phyloP scores from a whole-genome alignment of 2,113 vertebrate species.

The Elaphurus davidianus region DNA sequence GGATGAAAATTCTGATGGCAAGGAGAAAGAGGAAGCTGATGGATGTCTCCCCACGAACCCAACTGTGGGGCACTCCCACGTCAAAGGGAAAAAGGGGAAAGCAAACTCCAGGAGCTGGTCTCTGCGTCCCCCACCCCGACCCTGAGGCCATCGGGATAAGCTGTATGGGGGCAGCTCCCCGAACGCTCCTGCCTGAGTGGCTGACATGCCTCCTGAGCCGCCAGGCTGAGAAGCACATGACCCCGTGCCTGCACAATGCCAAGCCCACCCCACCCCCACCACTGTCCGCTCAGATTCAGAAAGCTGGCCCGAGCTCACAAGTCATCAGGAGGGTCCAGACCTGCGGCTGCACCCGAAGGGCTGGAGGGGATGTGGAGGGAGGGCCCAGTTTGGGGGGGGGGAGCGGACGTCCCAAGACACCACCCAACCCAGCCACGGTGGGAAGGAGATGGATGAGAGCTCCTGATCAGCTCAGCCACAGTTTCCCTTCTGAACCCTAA shows the following conservation, averaged over 20 bases:
- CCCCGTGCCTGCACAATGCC: background rate
- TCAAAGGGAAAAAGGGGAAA: background rate
- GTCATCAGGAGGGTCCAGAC: background rate
- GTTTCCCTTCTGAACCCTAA: background rate
- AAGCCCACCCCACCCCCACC: background rate
- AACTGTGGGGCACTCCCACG: background rate
- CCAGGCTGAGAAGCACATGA: accelerated
- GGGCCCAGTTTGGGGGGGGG: background rate
- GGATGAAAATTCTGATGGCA: background rate
- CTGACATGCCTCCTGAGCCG: background rate
- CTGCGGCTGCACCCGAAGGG: accelerated
- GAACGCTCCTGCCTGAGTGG: background rate
- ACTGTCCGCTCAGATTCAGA: background rate
- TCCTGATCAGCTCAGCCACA: background rate
- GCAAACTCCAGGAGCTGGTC: background rate
- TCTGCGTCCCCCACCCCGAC: background rate
- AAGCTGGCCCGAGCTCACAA: no score
- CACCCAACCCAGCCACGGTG: background rate
- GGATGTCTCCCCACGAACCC: background rate
- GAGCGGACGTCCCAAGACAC: background rate
- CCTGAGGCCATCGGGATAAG: background rate
- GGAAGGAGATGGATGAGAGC: background rate
- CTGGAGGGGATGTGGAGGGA: background rate
- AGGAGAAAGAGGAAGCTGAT: background rate
- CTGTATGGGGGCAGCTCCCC: background rate